phyloP scores from a whole-genome alignment of 2,113 vertebrate genomes.

The Girardinichthys multiradiatus region DNA sequence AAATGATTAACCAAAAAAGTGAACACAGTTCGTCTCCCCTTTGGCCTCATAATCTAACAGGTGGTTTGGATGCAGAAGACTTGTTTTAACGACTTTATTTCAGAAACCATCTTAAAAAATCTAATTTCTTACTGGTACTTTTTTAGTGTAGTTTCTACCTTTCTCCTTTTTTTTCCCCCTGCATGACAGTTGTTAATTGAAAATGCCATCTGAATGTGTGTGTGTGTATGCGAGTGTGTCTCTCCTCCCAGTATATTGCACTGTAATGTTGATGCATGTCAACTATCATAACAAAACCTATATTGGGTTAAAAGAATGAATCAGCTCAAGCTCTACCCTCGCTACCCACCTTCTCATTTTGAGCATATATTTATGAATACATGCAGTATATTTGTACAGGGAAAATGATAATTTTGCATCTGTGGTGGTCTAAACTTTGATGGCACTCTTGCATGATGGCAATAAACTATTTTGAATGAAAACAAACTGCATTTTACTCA shows the following conservation, averaged over 20 bases:
- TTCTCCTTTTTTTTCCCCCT: slow-evolving; percentile 48
- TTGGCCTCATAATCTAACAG: slow-evolving; percentile 48
- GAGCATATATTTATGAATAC: slow-evolving; percentile 77
- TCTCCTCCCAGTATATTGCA: slow-evolving; percentile 71
- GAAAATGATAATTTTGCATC: slow-evolving; percentile 79
- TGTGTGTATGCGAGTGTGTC: slow-evolving; percentile 29
- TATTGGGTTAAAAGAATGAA: slow-evolving; percentile 56
- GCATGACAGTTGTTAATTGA: slow-evolving; percentile 74
- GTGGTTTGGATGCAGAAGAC: slow-evolving; percentile 57
- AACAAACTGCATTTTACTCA: background rate
- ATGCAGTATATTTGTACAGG: slow-evolving; percentile 77
- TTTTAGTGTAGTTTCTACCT: slow-evolving; percentile 72
- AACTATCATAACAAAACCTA: slow-evolving; percentile 68
- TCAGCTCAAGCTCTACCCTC: slow-evolving; percentile 41
- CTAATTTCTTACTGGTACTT: slow-evolving; percentile 64
- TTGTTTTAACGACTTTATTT: slow-evolving; percentile 47
- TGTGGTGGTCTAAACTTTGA: slow-evolving; percentile 81
- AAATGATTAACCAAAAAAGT: slow-evolving; percentile 72
- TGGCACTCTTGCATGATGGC: slow-evolving; percentile 85
- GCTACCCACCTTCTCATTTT: slow-evolving; percentile 54
- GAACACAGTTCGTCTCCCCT: slow-evolving; percentile 42
- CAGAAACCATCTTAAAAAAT: slow-evolving; percentile 41
- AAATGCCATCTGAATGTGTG: slow-evolving; percentile 56
- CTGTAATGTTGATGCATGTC: slow-evolving; percentile 81
- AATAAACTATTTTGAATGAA: slow-evolving; percentile 85